Evolutionary conservation across 1,140 invertebrate species (phyloP), one percentile per base, ranked within the genome.

Genomic region (Sipha flava): DNA sequence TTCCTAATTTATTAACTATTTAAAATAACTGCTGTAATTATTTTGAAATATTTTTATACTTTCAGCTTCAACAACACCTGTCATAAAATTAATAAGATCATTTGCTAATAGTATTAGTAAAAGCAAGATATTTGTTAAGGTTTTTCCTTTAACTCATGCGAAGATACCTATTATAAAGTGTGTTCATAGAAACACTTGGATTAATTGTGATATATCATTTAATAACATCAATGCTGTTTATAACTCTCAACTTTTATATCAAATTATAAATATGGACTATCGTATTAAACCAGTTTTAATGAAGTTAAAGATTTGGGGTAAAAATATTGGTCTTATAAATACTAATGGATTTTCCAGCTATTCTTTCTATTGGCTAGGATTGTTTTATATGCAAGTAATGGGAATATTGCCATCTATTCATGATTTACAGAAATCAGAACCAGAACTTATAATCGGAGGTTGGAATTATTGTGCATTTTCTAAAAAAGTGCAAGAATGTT

Each of bases 131-230:
- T 86, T 84, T 80, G 79, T 70, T 49, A 80, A 85, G 73, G 80
- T 87, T n/a, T 43, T 82, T 29, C 79, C 83, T 40, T 84, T 88
- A 72, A 81, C 85, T 6, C 83, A 84, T 14, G 87, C 87, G 18
- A 84, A 88, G 75, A 87, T 88, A 9, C 89, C 89, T 0, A 89
- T 90, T 81, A 85, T 90, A 23, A 88, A 87, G 83, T 83, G 88
- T 45, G 81, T 81, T 79, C 87, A 89, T 82, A 83, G 80, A 37
- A 77, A 81, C 5, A 86, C 86, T 6, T 81, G 83, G 12, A 81
- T 89, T 6, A 84, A 87, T 37, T 89, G 88, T 83, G 89, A 90
- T 85, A 83, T 90, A 52, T 89, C 88, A 0, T 89, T 90, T 81
- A 84, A 85, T 34, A 87, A 77, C 29, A 40, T 59, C 10, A 37